These are phyloP conservation scores for Pocillopora damicornis DNA, from an alignment of 64 coral and sea anemone genomes.

Conservation along the genomic window DNA sequence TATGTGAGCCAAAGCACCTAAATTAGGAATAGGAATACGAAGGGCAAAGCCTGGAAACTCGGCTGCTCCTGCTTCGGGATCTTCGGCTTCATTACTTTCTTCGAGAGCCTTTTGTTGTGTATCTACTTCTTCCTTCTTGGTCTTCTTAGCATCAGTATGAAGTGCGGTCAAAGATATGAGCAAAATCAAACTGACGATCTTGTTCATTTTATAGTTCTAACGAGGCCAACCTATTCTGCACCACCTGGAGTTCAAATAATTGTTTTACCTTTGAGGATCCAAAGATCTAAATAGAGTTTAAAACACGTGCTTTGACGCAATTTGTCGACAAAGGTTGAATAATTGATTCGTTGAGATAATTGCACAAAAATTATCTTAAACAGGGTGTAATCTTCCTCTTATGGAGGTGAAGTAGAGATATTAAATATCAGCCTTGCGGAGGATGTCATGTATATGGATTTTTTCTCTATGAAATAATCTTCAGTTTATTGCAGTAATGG, in stretches of 20 bases:
- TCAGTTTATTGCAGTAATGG: too few relatives aligned
- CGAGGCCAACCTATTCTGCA: not conserved
- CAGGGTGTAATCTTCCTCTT: not conserved
- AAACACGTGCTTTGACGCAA: conserved; percentile 21
- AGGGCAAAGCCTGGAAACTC: conserved; percentile 44
- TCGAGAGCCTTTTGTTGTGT: conserved; percentile 8
- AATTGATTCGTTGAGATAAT: conserved; percentile 38
- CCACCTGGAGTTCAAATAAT: not conserved
- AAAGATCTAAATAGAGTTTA: conserved; percentile 5
- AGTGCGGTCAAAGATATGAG: not conserved
- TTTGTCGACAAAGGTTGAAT: not conserved
- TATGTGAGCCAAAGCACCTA: conserved; percentile 16
- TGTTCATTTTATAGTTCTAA: not conserved
- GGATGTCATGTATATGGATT: too few relatives aligned
- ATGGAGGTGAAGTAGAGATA: too few relatives aligned
- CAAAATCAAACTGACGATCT: not conserved
- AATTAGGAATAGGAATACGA: conserved; percentile 48
- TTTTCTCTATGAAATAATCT: too few relatives aligned
- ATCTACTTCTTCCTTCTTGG: conserved; percentile 12
- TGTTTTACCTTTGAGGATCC: not conserved
- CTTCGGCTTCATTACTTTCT: conserved; percentile 19
- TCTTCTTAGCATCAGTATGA: conserved; percentile 9
- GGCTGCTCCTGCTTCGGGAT: not conserved
- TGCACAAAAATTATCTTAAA: not conserved
- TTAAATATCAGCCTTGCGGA: too few relatives aligned